A percentile compares a stretch with the other conserved stretches of the same genome.
These are phyloP conservation scores for Ellobius talpinus DNA, from an alignment of 2,113 vertebrate species.

Conservation along the genomic window DNA sequence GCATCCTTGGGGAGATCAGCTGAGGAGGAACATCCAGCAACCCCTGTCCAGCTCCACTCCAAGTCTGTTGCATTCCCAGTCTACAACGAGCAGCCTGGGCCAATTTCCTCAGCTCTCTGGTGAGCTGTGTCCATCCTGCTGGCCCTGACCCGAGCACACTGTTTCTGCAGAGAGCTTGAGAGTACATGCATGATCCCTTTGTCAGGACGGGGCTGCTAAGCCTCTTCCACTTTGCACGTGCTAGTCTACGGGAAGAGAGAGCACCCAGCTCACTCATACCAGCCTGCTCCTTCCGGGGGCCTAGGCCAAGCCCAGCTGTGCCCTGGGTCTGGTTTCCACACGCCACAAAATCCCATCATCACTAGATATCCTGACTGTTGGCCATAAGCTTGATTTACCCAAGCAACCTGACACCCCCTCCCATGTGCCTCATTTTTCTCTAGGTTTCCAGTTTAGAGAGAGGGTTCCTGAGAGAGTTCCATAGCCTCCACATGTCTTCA, in stretches of 20 bases:
- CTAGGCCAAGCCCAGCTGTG: background rate
- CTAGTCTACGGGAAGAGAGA: background rate
- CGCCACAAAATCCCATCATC: background rate
- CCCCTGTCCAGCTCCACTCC: background rate
- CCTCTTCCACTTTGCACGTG: background rate
- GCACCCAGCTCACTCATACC: background rate
- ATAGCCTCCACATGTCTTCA: background rate
- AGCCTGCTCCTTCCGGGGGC: background rate
- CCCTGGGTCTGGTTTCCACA: background rate
- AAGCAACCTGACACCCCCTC: background rate
- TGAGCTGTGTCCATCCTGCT: background rate
- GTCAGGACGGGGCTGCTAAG: background rate
- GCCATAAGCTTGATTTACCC: background rate
- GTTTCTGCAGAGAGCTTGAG: background rate
- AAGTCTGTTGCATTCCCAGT: background rate
- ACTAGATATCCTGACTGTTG: background rate
- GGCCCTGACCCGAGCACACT: background rate
- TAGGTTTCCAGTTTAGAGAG: background rate
- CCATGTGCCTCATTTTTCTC: background rate
- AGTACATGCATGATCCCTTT: background rate
- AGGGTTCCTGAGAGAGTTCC: background rate
- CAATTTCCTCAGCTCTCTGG: background rate
- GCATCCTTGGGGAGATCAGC: fast-evolving
- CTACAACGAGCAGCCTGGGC: background rate
- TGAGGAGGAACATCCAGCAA: background rate